A percentile compares a stretch with the other conserved stretches of the same genome.
Conservation (phyloP, 2,888 invertebrate species). For the Rhynchonema sp. region DNA sequence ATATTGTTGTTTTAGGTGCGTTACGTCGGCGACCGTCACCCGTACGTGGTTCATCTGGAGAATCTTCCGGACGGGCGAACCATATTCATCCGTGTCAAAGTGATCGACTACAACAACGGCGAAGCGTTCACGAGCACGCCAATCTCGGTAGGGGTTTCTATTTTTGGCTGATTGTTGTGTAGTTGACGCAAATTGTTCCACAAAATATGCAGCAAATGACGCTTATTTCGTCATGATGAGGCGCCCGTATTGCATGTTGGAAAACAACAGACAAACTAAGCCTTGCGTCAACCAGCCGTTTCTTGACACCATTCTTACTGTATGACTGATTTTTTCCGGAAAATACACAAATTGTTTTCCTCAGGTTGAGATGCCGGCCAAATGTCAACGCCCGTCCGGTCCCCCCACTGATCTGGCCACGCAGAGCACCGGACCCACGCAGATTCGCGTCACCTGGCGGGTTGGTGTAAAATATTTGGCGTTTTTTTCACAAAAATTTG, state of each 20-base stretch:
- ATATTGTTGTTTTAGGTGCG: slow-evolving; percentile 4
- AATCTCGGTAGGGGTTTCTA: slow-evolving; percentile 14
- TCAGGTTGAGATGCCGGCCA: slow-evolving; percentile 2
- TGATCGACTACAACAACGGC: slow-evolving; percentile 18
- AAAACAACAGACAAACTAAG: too few species aligned
- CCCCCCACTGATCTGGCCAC: slow-evolving; percentile 19
- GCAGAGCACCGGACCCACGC: slow-evolving; percentile 22
- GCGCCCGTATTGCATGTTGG: too few species aligned
- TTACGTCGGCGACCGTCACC: slow-evolving; percentile 23
- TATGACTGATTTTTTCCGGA: too few species aligned
- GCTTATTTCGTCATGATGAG: too few species aligned
- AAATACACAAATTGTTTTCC: too few species aligned
- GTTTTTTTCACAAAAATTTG: background rate
- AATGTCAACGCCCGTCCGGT: slow-evolving; percentile 18
- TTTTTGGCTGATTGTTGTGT: too few species aligned
- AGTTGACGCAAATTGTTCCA: too few species aligned
- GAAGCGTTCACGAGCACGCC: slow-evolving; percentile 20
- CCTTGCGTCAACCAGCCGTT: too few species aligned
- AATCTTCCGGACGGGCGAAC: slow-evolving; percentile 21
- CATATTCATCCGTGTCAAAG: slow-evolving; percentile 9
- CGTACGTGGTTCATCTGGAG: slow-evolving; percentile 21
- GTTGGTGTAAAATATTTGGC: slow-evolving; percentile 5
- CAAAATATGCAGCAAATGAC: too few species aligned
- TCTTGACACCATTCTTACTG: too few species aligned
- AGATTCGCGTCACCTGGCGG: slow-evolving; percentile 24